A percentile compares a stretch with the other conserved stretches of the same genome.
phyloP scores from a whole-genome alignment of 2,797 vertebrate species.

The Pseudochromis fuscus region DNA sequence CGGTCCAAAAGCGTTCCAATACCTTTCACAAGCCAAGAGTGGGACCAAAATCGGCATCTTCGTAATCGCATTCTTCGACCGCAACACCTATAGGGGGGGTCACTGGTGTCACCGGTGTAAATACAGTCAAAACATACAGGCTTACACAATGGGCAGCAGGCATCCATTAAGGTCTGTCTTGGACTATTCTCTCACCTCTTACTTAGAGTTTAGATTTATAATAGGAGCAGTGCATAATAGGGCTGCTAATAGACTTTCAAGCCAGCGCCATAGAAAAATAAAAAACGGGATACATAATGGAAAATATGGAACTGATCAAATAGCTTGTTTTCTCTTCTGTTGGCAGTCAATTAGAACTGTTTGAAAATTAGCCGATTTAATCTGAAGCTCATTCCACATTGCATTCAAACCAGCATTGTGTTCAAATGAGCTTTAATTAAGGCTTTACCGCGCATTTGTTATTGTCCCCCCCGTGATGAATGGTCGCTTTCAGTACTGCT shows the following conservation, averaged over 20 bases:
- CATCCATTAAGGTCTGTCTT: conserved; percentile 23
- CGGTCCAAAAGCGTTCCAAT: no score
- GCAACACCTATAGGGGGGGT: no score
- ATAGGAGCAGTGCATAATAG: conserved; percentile 25
- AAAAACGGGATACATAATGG: conserved; percentile 32
- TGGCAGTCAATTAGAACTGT: conserved; percentile 25
- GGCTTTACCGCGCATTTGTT: conserved; percentile 39
- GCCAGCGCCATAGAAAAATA: conserved; percentile 24
- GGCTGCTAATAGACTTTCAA: conserved; percentile 42
- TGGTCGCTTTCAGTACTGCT: conserved; percentile 25
- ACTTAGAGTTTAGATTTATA: conserved; percentile 41
- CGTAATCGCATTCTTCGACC: no score
- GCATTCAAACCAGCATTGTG: conserved; percentile 45
- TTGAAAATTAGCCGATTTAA: conserved; percentile 52
- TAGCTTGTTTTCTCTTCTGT: conserved; percentile 5
- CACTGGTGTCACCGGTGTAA: no score
- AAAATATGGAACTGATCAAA: conserved; percentile 45
- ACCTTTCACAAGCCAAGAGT: no score
- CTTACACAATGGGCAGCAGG: conserved; percentile 13
- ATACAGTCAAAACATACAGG: neutral
- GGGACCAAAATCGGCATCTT: no score
- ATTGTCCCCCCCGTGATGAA: conserved; percentile 30
- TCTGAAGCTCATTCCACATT: conserved; percentile 49
- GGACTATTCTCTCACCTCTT: conserved; percentile 40
- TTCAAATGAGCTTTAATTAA: conserved; percentile 60